Base-by-base conservation (phyloP, 2,888 invertebrate genomes). In the Leptopterna dolabrata region DNA sequence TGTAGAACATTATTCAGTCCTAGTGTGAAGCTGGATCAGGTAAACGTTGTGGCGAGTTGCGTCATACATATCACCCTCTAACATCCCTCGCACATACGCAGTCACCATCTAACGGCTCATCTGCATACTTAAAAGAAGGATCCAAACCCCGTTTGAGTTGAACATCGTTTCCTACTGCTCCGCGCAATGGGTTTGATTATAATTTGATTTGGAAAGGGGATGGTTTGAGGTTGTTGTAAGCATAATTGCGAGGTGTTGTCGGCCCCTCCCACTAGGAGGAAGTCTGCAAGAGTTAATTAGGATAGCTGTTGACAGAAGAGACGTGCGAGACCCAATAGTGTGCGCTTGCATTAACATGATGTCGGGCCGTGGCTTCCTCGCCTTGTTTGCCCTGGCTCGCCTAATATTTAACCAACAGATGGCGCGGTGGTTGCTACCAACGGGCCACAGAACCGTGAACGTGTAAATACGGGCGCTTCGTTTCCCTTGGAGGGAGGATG, bases 361-460 rank as follows among this genome's bases (percentile, higher is more conserved):
- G 83, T 83, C 71, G 71, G 36, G 76, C 47, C 78, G 73, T 41
- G 55, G 76, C 81, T 41, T 78, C 78, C 81, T 80, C 80, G 43
- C 27, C 78, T 78, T 81, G 81, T 80, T 87, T 73, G 80, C 78
- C 73, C 87, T 78, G 81, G 81, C 87, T 71, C 80, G 85, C 85
- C 86, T 83, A 86, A 88, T 88, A 88, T 88, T 88, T 88, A 88
- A 88, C 88, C 88, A 88, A 87, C 88, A 88, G 88, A 88, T 88
- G 88, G 87, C 88, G 86, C 88, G 41, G 41, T 30, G 85, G 76
- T 82, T 45, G 80, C 86, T 86, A 86, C 80, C 80, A 86, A 70
- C n/a, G n/a, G 86, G 81, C 73, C 86, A 81, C 47, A 36, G 81
- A 78, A 73, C 86, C 88, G 88, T 88, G 86, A 88, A 88, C 86